Conservation (phyloP, 2,888 invertebrate species). For the Bugula neritina region DNA sequence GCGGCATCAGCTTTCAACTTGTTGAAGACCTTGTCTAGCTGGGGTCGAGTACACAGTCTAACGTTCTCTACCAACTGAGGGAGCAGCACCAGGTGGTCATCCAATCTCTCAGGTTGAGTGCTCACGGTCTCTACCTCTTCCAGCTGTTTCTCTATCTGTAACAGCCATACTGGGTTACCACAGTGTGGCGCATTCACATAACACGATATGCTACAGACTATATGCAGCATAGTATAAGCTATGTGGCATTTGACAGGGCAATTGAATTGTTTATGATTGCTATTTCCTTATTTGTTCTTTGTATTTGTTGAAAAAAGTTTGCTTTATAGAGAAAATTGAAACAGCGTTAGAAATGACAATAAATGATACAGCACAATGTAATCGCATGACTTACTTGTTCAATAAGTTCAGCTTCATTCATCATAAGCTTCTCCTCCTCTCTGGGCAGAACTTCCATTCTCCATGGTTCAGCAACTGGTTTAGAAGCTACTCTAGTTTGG, state of each 20-base stretch:
- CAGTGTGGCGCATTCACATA: no score
- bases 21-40: neutral
- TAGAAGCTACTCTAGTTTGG: neutral
- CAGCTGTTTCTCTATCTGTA: neutral
- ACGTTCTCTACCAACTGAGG: neutral
- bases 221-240: no score
- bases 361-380: no score
- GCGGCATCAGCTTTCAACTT: neutral
- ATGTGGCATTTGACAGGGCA: no score
- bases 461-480: neutral
- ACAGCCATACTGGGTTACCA: no score
- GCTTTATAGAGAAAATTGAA: no score
- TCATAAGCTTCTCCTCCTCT: neutral
- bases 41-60: neutral
- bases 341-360: no score
- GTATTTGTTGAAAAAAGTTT: no score
- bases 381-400: no score
- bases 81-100: constrained; percentile 1
- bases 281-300: no score
- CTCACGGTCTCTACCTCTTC: neutral
- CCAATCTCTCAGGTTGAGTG: neutral
- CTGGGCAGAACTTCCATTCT: neutral
- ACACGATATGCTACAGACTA: no score
- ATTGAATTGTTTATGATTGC: no score
- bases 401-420: neutral